A percentile compares a stretch with the other conserved stretches of the same genome.
Evolutionary conservation across 2,888 invertebrate species (phyloP).

Genomic region (Ctenicera cuprea): DNA sequence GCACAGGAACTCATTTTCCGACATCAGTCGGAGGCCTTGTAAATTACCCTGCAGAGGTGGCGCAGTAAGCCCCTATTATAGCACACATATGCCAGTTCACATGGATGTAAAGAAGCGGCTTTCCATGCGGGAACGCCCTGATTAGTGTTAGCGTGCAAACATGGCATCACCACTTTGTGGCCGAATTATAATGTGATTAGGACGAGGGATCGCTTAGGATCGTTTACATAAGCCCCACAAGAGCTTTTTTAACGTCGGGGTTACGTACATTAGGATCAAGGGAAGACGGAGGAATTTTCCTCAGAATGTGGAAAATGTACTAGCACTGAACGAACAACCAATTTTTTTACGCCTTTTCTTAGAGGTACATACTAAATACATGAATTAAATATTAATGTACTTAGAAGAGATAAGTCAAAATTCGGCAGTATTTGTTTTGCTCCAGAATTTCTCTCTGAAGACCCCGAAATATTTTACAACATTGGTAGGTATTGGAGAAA

Average conservation of each 20-base stretch:
- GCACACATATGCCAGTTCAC: conserved; percentile 47
- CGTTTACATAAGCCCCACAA: conserved; percentile 44
- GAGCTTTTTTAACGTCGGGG: conserved; percentile 39
- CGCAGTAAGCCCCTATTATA: conserved; percentile 46
- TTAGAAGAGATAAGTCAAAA: too few species aligned
- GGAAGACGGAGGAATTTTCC: conserved; percentile 7
- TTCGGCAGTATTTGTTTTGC: too few species aligned
- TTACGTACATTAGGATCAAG: conserved; percentile 12
- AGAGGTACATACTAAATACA: too few species aligned
- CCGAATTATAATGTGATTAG: conserved; percentile 53
- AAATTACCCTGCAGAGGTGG: conserved; percentile 49
- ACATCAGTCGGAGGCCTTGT: conserved; percentile 26
- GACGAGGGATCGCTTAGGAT: conserved; percentile 44
- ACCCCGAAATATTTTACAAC: neutral
- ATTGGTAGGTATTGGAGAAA: conserved; percentile 1
- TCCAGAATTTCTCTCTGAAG: neutral
- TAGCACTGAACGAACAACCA: neutral
- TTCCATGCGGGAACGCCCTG: conserved; percentile 49
- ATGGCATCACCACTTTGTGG: conserved; percentile 51
- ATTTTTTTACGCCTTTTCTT: neutral
- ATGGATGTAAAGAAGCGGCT: conserved; percentile 49
- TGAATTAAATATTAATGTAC: too few species aligned
- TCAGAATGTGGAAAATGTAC: neutral
- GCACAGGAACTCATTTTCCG: conserved; percentile 35
- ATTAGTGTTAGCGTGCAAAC: conserved; percentile 52